Base-by-base conservation (phyloP, 1,140 invertebrate genomes). In the Gonioctena quinquepunctata region DNA sequence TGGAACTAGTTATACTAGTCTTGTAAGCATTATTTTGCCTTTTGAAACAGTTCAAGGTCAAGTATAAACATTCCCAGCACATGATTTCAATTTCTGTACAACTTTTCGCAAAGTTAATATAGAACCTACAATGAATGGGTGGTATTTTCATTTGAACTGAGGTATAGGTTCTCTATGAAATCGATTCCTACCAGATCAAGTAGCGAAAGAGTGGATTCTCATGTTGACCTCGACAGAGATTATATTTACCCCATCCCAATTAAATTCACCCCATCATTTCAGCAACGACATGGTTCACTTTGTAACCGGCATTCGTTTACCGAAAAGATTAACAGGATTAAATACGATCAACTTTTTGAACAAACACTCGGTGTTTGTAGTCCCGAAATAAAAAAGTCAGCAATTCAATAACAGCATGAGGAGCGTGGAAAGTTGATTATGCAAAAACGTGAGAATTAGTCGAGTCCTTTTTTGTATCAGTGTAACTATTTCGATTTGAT, bases 221-320 rank as follows among this genome's bases (percentile, higher is more conserved):
- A 42, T 42, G 33, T 42, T 42, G 33, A 54, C 50, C 50, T 54
- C 19, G 50, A 11, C 3, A 18, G 18, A 54, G 50, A 54, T 54
- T 54, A 54, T 19, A 54, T 18, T 54, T 22, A 42, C 50, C 50
- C 50, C 50, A 19, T 18, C 11, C 50, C 50, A 54, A 54, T 54
- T 54, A 54, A 22, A 54, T 19, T 19, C 50, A 54, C 50, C 50
- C 50, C 50, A 54, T 54, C 50, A 54, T 54, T 54, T 54, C 18
- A 54, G 21, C 50, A 54, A 13, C 50, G 21, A 54, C 50, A 54
- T 54, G 50, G 50, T 54, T 54, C 50, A 54, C 50, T 54, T 54
- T 54, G 50, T 54, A 54, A 54, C 18, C 18, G 50, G 50, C 50
- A 54, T 54, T 54, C 21, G 50, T 54, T 54, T 54, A 18, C 50